These are phyloP conservation scores for Dipodomys stephensi DNA, from an alignment of 2,113 vertebrate species.

Conservation along the genomic window DNA sequence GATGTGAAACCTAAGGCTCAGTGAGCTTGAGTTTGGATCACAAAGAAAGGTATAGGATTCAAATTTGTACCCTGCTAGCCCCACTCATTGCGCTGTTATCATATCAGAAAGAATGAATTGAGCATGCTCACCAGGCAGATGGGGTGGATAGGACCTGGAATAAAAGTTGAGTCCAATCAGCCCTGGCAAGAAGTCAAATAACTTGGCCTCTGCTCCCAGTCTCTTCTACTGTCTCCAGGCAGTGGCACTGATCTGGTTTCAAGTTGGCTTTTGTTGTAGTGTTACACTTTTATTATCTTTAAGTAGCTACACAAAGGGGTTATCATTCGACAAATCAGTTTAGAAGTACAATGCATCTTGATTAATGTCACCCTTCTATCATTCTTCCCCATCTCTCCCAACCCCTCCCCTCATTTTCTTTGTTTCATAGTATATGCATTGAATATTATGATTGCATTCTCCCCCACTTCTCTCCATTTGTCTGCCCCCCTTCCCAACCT, in stretches of 20 bases:
- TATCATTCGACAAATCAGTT: no score
- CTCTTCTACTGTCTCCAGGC: background rate
- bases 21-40: constrained; percentile 3
- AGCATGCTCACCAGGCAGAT: background rate
- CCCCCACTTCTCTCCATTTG: no score
- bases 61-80: background rate
- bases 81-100: background rate
- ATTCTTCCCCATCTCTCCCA: no score
- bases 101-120: background rate
- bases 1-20: constrained; percentile 1
- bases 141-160: background rate
- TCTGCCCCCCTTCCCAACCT: no score
- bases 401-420: no score
- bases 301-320: no score
- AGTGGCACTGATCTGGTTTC: constrained; percentile 12
- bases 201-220: background rate
- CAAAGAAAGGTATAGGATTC: background rate
- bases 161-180: background rate
- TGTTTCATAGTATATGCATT: no score
- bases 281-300: no score
- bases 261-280: background rate
- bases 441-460: no score
- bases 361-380: no score
- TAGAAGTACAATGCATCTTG: no score
- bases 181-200: background rate